Percentiles rank a stretch among this genome's conserved stretches.
These are phyloP conservation scores for Gadopsis bispinosus DNA, from an alignment of 2,797 vertebrate species.

Conservation along the genomic window DNA sequence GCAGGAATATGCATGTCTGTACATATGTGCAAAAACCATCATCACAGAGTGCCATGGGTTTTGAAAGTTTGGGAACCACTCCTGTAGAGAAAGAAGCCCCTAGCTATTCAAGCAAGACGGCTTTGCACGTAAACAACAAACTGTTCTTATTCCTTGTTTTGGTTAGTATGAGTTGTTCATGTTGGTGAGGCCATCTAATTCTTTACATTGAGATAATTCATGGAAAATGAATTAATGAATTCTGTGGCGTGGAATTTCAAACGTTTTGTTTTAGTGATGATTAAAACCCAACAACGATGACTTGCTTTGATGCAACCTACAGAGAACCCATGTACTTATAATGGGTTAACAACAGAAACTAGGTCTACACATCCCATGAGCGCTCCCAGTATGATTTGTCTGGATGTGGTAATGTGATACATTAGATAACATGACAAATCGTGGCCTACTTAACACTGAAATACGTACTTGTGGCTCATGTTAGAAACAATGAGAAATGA, in stretches of 20 bases:
- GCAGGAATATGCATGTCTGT: neutral
- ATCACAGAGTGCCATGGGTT: neutral
- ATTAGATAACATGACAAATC: slow-evolving; percentile 37
- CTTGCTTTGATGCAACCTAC: slow-evolving; percentile 32
- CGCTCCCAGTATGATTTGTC: slow-evolving; percentile 35
- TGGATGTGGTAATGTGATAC: slow-evolving; percentile 23
- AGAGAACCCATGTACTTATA: slow-evolving; percentile 9
- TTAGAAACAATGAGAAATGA: slow-evolving; percentile 27
- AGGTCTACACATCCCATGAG: slow-evolving; percentile 30
- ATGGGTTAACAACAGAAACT: slow-evolving; percentile 43
- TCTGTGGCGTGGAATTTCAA: slow-evolving; percentile 19
- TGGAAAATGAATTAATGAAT: slow-evolving; percentile 25
- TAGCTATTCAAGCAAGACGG: neutral
- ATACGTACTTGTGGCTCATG: neutral
- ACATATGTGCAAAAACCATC: neutral
- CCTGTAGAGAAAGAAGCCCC: neutral
- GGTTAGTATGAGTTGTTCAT: neutral
- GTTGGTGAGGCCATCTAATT: slow-evolving; percentile 21
- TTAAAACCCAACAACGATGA: slow-evolving; percentile 48
- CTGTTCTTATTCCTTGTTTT: neutral
- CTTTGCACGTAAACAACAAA: neutral
- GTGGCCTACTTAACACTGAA: slow-evolving; percentile 8
- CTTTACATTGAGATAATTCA: slow-evolving; percentile 34
- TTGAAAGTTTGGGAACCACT: neutral
- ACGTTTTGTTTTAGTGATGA: slow-evolving; percentile 31